A percentile compares a stretch with the other conserved stretches of the same genome.
Conservation (phyloP, 2,797 vertebrate genomes). For the Todus mexicanus region DNA sequence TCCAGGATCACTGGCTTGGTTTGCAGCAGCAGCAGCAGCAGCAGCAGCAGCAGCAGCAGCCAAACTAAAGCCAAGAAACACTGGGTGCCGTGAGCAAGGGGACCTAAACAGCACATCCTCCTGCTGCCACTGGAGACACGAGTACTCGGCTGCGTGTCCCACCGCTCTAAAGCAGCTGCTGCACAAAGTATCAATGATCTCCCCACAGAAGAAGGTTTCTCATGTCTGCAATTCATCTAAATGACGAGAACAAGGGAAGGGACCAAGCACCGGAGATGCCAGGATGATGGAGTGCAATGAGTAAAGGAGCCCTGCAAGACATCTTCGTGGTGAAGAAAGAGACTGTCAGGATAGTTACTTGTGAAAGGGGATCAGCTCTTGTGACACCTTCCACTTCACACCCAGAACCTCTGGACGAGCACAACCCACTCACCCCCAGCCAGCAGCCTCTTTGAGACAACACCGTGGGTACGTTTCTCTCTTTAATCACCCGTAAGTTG, state of each 20-base stretch:
- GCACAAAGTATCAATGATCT: neutral
- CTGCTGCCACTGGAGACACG: neutral
- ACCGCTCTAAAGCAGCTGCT: rapidly evolving
- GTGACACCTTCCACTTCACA: neutral
- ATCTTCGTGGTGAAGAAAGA: neutral
- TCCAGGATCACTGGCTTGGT: no score
- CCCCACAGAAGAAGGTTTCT: neutral
- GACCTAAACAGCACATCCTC: neutral
- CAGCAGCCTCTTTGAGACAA: neutral
- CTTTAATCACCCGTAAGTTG: slow-evolving; percentile 28
- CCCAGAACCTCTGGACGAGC: neutral
- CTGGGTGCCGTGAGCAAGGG: no score
- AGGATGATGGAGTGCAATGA: neutral
- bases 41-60: no score
- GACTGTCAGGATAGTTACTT: neutral
- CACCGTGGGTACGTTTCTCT: neutral
- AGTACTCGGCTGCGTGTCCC: neutral
- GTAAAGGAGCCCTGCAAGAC: neutral
- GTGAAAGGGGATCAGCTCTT: neutral
- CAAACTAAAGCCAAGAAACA: no score
- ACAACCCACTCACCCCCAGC: neutral
- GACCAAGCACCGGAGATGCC: neutral
- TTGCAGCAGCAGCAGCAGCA: no score
- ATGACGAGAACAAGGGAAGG: neutral
- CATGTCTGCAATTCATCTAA: neutral